Evolutionary conservation across 2,797 vertebrate genomes (phyloP).

Genomic region (Chaetodon trifasciatus): DNA sequence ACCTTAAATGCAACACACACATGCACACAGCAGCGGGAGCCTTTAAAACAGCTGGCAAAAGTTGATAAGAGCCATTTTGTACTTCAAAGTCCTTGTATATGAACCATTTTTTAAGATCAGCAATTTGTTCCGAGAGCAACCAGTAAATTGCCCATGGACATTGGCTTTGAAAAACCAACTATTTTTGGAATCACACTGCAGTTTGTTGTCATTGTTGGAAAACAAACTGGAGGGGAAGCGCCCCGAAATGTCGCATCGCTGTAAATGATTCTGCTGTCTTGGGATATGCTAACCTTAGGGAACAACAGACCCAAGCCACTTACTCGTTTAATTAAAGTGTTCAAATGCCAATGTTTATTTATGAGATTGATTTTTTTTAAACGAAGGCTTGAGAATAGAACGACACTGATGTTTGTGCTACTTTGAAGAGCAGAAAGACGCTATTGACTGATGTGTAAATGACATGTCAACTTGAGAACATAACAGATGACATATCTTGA

Average conservation of each 20-base stretch:
- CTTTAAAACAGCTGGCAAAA: slow-evolving; percentile 78
- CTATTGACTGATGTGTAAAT: slow-evolving; percentile 5
- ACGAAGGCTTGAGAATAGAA: slow-evolving; percentile 55
- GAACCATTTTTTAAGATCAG: slow-evolving; percentile 73
- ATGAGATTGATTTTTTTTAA: slow-evolving; percentile 72
- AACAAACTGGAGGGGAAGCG: slow-evolving; percentile 59
- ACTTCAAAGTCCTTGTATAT: slow-evolving; percentile 76
- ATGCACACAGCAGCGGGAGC: slow-evolving; percentile 29
- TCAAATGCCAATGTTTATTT: slow-evolving; percentile 73
- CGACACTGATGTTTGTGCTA: slow-evolving; percentile 31
- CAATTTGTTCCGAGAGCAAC: slow-evolving; percentile 67
- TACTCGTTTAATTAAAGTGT: slow-evolving; percentile 73
- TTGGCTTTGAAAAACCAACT: slow-evolving; percentile 65
- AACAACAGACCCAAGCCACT: slow-evolving; percentile 58
- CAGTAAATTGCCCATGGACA: slow-evolving; percentile 70
- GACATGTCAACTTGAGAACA: background rate
- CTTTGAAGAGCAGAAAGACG: slow-evolving; percentile 12
- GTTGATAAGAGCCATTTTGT: slow-evolving; percentile 81
- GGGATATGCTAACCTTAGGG: slow-evolving; percentile 69
- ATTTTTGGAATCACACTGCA: slow-evolving; percentile 55
- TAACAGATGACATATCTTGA: background rate
- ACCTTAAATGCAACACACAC: slow-evolving; percentile 55
- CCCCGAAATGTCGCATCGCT: slow-evolving; percentile 36
- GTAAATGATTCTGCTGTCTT: slow-evolving; percentile 62
- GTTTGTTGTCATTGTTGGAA: slow-evolving; percentile 72